phyloP scores from a whole-genome alignment of 2,113 vertebrate species.

The Takifugu flavidus region DNA sequence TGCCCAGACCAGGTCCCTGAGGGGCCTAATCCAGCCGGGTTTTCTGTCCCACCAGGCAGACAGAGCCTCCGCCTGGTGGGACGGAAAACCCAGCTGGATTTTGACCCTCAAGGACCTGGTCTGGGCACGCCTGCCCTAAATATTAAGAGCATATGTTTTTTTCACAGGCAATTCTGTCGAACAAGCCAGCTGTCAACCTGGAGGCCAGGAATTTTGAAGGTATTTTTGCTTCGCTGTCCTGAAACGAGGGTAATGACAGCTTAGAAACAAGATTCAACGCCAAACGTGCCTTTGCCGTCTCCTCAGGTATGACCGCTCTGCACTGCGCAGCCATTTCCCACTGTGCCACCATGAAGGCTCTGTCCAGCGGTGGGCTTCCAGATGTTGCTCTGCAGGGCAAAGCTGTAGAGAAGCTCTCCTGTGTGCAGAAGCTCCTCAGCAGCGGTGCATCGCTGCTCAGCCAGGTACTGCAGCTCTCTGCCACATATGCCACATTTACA shows the following conservation, averaged over 20 bases:
- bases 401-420: conserved; percentile 71
- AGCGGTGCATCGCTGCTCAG: conserved; percentile 78
- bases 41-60: no score
- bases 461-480: conserved; percentile 72
- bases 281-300: background rate
- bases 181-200: conserved; percentile 69
- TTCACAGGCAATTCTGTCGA: conserved; percentile 75
- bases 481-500: background rate
- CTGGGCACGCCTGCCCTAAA: no score
- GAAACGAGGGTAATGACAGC: no score
- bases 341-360: conserved; percentile 71
- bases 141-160: background rate
- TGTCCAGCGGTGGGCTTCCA: conserved; percentile 34
- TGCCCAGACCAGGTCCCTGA: no score
- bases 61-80: no score
- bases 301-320: conserved; percentile 82
- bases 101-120: background rate
- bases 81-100: background rate
- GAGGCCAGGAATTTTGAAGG: conserved; percentile 89
- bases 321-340: conserved; percentile 86
- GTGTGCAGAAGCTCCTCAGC: conserved; percentile 77
- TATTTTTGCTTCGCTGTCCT: conserved; percentile 34
- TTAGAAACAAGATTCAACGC: no score
- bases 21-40: background rate
- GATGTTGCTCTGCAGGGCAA: conserved; percentile 52